Percentiles rank a stretch among this genome's conserved stretches.
Conservation (phyloP, 2,888 invertebrate genomes). For the Ypsolopha scabrella region DNA sequence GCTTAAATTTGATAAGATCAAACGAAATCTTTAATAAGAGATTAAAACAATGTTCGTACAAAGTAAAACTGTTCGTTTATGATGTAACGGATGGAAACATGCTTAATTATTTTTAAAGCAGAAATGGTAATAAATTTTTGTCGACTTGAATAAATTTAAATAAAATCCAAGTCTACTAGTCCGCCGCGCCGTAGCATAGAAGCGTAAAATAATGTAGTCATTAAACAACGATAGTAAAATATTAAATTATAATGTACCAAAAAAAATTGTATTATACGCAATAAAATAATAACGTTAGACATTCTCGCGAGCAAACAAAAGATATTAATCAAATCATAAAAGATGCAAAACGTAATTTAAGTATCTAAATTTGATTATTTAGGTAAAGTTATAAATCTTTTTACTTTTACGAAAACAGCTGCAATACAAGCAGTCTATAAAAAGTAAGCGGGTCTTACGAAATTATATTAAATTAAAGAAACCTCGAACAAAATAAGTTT, state of each 20-base stretch:
- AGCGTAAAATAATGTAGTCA: neutral
- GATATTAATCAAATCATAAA: neutral
- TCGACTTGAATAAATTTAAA: neutral
- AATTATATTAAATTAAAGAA: too few relatives aligned
- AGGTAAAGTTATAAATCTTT: too few relatives aligned
- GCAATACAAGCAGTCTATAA: too few relatives aligned
- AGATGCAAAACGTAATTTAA: neutral
- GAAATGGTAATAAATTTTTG: neutral
- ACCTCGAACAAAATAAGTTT: too few relatives aligned
- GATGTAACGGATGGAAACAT: conserved; percentile 1
- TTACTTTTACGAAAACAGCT: too few relatives aligned
- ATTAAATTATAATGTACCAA: neutral
- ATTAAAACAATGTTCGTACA: neutral
- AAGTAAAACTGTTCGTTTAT: neutral
- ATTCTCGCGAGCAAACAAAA: neutral
- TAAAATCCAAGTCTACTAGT: neutral
- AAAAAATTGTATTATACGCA: neutral
- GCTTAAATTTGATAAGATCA: neutral
- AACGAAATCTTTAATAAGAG: neutral
- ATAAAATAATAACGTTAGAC: neutral
- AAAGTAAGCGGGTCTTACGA: too few relatives aligned
- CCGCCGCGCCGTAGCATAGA: neutral
- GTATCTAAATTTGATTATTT: too few relatives aligned
- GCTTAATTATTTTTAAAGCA: neutral
- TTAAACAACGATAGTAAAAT: neutral